Evolutionary conservation across 92 coral and sea anemone species (phyloP).

Genomic region (Epizoanthus ramosus): DNA sequence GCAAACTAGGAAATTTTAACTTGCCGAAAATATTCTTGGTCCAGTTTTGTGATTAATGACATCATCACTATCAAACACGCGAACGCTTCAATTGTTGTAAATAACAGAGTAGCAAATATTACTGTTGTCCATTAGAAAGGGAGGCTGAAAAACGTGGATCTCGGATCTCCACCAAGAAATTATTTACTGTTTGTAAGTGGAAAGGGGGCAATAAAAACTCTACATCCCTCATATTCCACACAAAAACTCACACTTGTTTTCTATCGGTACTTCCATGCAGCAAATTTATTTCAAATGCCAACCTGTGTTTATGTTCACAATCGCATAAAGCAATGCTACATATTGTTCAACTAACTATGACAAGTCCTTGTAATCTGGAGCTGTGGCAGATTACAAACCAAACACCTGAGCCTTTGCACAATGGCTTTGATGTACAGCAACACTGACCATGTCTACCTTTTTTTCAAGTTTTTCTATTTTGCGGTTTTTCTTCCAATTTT

Average conservation of each 20-base stretch:
- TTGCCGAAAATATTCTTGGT: too few species aligned
- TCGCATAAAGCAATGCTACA: conserved; percentile 4
- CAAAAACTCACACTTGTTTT: not conserved
- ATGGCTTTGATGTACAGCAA: conserved; percentile 40
- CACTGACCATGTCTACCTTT: not conserved
- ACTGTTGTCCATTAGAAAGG: too few species aligned
- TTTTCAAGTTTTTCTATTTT: conserved; percentile 13
- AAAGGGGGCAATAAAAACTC: too few species aligned
- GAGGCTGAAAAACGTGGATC: too few species aligned
- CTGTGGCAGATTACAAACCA: not conserved
- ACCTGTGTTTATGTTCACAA: not conserved
- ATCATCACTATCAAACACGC: too few species aligned
- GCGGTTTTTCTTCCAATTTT: conserved; percentile 15
- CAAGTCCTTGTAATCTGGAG: conserved; percentile 33
- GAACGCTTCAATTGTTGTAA: too few species aligned
- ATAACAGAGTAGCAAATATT: too few species aligned
- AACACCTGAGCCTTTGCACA: conserved; percentile 41
- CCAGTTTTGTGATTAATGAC: too few species aligned
- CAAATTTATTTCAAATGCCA: conserved; percentile 34
- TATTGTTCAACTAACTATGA: not conserved
- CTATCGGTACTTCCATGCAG: conserved; percentile 9
- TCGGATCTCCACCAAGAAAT: too few species aligned
- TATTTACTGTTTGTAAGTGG: too few species aligned
- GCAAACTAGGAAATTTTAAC: too few species aligned
- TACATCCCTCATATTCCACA: too few species aligned